Base-by-base conservation (phyloP, 2,113 vertebrate genomes). In the Dromiciops gliroides region DNA sequence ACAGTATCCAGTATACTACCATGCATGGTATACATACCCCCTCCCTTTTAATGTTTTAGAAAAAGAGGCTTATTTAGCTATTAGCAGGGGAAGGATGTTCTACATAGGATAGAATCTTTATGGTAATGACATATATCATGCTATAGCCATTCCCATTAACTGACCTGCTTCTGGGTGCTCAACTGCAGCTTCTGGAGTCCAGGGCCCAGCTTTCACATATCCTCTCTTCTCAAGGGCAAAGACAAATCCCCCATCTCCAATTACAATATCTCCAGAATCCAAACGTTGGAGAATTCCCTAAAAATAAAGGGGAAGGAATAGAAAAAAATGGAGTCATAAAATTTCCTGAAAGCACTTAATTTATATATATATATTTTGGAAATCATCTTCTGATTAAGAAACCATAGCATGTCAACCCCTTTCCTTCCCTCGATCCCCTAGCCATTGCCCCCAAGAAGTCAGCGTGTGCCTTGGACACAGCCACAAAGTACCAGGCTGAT, bases 231-330 rank as follows among this genome's bases (percentile, higher is more conserved):
- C 99, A 92, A 99, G 99, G 2, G 99, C 99, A 96, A 99, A 98
- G 95, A 99, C 99, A 97, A 99, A 99, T 11, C 99, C 99, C 75
- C 99, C 99, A 93, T 99, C 99, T 97, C 99, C 99, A 47, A 99
- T 98, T 48, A 99, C 99, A 92, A 99, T 94, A 98, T 99, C 99
- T 49, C 99, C 99, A 0, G 98, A 98, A n/a, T 99, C 98, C 97
- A 99, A 98, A 48, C 99, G 99, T 98, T 99, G 99, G 96, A 99
- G 94, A 97, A 99, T 99, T 48, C 99, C 99, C 99, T 99, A 92
- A 92, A 97, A 89, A 97, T 92, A 94, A 48, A 90, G 0, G 0
- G 90, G 3, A 1, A 49, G 31, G 24, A 5, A 89, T 5, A 44
- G 83, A 48, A 91, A 24, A 14, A 75, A 93, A 92, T 10, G 37